phyloP scores from a whole-genome alignment of 2,113 vertebrate species.

The Prochilodus magdalenae region DNA sequence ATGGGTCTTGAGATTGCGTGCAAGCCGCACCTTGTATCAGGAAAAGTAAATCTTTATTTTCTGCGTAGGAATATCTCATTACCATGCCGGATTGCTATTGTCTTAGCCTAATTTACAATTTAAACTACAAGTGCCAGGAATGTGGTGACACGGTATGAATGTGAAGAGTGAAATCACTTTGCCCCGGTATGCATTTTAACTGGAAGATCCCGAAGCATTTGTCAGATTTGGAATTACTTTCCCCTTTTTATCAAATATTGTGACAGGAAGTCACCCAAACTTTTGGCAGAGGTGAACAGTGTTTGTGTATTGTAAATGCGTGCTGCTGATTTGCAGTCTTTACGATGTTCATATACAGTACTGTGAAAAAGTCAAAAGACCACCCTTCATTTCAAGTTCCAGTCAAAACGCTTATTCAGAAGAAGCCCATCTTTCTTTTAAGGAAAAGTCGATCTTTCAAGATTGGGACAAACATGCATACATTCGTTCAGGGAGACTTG shows the following conservation, averaged over 20 bases:
- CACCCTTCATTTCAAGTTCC: too few species aligned
- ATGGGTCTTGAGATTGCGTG: constrained; percentile 43
- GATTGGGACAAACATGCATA: too few species aligned
- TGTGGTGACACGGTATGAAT: constrained; percentile 42
- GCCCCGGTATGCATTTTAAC: constrained; percentile 26
- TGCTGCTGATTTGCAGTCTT: too few species aligned
- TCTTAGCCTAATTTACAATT: constrained; percentile 63
- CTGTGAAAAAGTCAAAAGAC: too few species aligned
- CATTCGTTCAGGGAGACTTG: too few species aligned
- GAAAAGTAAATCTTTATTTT: constrained; percentile 63
- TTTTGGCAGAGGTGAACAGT: not conserved
- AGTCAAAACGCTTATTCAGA: too few species aligned
- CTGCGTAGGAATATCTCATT: constrained; percentile 56
- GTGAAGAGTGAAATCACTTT: constrained; percentile 20
- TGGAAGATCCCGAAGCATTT: not conserved
- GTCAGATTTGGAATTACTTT: constrained; percentile 14
- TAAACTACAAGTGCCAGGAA: constrained; percentile 36
- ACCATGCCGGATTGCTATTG: constrained; percentile 60
- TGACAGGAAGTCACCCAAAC: not conserved
- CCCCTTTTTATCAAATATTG: constrained; percentile 7
- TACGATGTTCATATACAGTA: not conserved
- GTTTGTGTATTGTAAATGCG: not conserved
- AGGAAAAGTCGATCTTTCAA: too few species aligned
- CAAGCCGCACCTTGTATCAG: constrained; percentile 48
- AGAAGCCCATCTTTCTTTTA: too few species aligned